These are phyloP conservation scores for Tetragonula clypearis DNA, from an alignment of 1,140 invertebrate species.

Conservation along the genomic window DNA sequence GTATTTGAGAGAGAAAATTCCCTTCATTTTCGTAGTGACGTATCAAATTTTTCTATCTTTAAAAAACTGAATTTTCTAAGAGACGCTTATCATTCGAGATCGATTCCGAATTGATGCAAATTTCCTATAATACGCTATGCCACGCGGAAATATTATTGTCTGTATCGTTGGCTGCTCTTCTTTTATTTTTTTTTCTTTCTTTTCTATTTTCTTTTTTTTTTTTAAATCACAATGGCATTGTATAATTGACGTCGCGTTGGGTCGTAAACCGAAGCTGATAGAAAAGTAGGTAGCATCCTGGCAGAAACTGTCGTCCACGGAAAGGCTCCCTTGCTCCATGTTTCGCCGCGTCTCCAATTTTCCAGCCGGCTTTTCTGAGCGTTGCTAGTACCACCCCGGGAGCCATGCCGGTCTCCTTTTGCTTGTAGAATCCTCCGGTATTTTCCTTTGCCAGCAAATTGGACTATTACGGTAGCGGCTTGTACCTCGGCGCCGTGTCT, in stretches of 20 bases:
- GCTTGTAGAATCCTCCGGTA: constrained; percentile 69
- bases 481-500: constrained; percentile 60
- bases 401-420: constrained; percentile 57
- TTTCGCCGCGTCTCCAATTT: constrained; percentile 74
- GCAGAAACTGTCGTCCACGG: constrained; percentile 35
- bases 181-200: not conserved
- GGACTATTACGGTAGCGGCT: constrained; percentile 75
- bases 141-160: not conserved
- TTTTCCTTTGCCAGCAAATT: constrained; percentile 77
- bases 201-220: not conserved
- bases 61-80: not conserved
- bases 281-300: constrained; percentile 17
- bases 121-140: not conserved
- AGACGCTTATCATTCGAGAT: no score
- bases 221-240: not conserved
- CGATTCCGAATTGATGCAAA: not conserved
- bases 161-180: not conserved
- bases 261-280: constrained; percentile 20
- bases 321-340: constrained; percentile 46
- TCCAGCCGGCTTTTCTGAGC: constrained; percentile 60
- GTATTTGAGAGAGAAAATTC: not conserved
- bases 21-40: not conserved
- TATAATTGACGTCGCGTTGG: constrained; percentile 40
- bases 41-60: not conserved
- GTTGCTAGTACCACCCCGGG: constrained; percentile 26